These are phyloP conservation scores for Anastatus disparis DNA, from an alignment of 1,140 invertebrate genomes.

Conservation along the genomic window DNA sequence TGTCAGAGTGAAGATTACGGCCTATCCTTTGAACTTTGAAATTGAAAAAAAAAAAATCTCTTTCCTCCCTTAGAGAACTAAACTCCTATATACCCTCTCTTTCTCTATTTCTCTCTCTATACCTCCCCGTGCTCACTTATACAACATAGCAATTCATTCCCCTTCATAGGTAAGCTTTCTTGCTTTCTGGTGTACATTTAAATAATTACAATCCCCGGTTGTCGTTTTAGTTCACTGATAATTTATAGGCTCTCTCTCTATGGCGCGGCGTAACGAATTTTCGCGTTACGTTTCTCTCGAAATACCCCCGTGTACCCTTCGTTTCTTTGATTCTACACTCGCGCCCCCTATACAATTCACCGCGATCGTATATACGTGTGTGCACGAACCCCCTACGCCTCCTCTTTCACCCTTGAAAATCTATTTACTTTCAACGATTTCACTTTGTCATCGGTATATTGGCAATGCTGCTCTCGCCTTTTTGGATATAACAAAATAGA, in stretches of 20 bases:
- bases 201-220: constrained; percentile 60
- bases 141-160: too few species aligned
- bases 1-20: constrained; percentile 16
- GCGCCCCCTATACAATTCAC: too few species aligned
- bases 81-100: too few species aligned
- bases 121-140: too few species aligned
- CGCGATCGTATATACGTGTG: too few species aligned
- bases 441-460: constrained; percentile 19
- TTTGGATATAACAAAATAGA: too few species aligned
- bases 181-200: constrained; percentile 51
- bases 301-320: not conserved
- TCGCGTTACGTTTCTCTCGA: too few species aligned
- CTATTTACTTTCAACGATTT: constrained; percentile 26
- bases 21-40: constrained; percentile 23
- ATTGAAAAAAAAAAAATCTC: constrained; percentile 28
- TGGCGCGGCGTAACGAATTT: constrained; percentile 52
- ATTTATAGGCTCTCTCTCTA: constrained; percentile 55
- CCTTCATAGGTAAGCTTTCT: not conserved
- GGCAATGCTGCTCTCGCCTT: not conserved
- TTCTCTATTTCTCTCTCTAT: too few species aligned
- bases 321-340: constrained; percentile 26
- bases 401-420: too few species aligned
- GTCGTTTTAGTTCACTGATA: constrained; percentile 56
- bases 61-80: too few species aligned
- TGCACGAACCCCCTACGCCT: too few species aligned